A percentile compares a stretch with the other conserved stretches of the same genome.
Conservation (phyloP, 1,140 invertebrate species). For the Ceratina australensis region DNA sequence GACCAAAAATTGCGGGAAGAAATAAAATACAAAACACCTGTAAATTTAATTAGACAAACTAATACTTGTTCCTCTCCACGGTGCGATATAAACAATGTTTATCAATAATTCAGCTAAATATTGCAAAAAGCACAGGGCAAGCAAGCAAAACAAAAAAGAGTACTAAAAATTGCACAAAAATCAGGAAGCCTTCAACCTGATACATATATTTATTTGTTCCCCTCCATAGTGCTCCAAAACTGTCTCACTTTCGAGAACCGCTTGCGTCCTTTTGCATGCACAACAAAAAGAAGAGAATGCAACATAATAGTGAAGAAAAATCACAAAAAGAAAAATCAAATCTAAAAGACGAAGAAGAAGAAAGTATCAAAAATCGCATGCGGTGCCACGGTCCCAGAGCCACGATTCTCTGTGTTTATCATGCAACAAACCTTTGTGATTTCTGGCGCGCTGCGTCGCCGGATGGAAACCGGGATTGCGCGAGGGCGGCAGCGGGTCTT, state of each 20-base stretch:
- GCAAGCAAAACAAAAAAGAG: not conserved
- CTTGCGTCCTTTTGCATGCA: slow-evolving; percentile 78
- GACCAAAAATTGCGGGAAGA: too few species aligned
- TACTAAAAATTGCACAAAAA: slow-evolving; percentile 8
- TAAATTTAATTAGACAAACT: too few species aligned
- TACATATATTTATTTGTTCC: slow-evolving; percentile 72
- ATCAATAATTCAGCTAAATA: too few species aligned
- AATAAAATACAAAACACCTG: too few species aligned
- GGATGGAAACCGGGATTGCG: slow-evolving; percentile 70
- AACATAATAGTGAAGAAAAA: slow-evolving; percentile 59
- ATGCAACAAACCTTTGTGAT: slow-evolving; percentile 77
- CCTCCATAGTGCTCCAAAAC: slow-evolving; percentile 80
- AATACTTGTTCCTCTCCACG: too few species aligned
- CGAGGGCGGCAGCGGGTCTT: slow-evolving; percentile 67
- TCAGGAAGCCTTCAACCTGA: slow-evolving; percentile 59
- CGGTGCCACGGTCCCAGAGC: slow-evolving; percentile 1
- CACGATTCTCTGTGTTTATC: slow-evolving; percentile 28
- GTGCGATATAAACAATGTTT: not conserved
- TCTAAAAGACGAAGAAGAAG: slow-evolving; percentile 29
- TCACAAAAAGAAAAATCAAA: not conserved
- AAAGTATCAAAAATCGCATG: too few species aligned
- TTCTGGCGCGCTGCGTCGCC: slow-evolving; percentile 70
- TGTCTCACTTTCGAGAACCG: slow-evolving; percentile 79
- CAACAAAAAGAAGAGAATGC: slow-evolving; percentile 62
- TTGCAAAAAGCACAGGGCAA: too few species aligned